Base-by-base conservation (phyloP, 2,113 vertebrate genomes). In the Cyphomyrus plagiostoma region DNA sequence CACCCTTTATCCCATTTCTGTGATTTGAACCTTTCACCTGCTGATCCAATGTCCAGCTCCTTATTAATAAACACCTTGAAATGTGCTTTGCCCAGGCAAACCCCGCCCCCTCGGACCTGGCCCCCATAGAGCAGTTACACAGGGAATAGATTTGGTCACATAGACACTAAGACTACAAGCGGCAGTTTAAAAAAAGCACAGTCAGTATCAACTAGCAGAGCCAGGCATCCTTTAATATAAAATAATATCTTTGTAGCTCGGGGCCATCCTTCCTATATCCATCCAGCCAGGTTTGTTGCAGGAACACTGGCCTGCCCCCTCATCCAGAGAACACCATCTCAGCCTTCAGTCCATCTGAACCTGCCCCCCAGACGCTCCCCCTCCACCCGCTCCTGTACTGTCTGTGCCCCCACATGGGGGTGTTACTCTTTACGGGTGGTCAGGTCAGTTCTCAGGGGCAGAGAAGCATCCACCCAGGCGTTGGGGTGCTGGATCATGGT, bases 371-470 rank as follows among this genome's bases (percentile, higher is more conserved):
- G 15, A 23, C 77, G 35, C 77, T 56, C 50, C 49, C 50, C 49
- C 50, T 48, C 88, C 46, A 35, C 46, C 66, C 0, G 7, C 85
- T 86, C 87, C 56, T 13, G 30, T 66, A 62, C 87, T 48, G 58
- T 46, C 58, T 30, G 39, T n/a, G 7, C 26, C 10, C 26, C 6
- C 88, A 30, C 35, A 10, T 7, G 42, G 30, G 9, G 26, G 53
- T 53, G 70, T 92, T 90, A 94, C 46, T 91, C 46, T 3, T 86
- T 91, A 84, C 97, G 94, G 4, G 94, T 94, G 0, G 90, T 89
- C 19, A 99, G 94, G 93, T 98, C 95, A 86, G 97, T 97, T 91
- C 98, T 92, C 89, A 99, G 95, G 15, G 97, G 97, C 45, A 99
- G 95, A 42, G 96, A 89, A 0, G 95, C 92, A 10, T 99, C 97